Evolutionary conservation across 2,888 invertebrate species (phyloP), one percentile per base, ranked within the genome.

Genomic region (Drosophila conformis): DNA sequence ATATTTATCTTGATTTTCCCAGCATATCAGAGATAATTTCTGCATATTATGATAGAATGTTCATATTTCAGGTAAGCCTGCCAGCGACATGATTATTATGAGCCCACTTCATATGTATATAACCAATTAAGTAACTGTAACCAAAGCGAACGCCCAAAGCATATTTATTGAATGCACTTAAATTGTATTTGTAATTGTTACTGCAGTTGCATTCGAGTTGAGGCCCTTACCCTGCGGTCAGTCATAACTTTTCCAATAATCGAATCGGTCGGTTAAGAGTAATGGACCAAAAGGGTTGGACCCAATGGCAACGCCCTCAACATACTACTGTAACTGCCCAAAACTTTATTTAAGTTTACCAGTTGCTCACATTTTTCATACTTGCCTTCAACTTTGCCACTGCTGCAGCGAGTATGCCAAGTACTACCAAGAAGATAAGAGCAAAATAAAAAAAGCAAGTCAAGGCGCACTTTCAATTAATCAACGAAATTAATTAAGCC

Each of bases 401-500:
- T 80, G 85, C 71, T 70, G 70, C 73, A 69, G 65, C 59, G 48
- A 63, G 46, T 42, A 60, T 49, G 54, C 60, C 33, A 42, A 61
- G 54, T 57, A 54, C 51, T 38, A 35, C 52, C 35, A 29, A 33
- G 2, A 40, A 58, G 54, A 60, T 64, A 69, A 60, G 46, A 36
- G 29, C n/a, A 13, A 18, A 40, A 21, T 4, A 38, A 2, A 38
- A 46, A 53, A 68, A 52, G 21, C 69, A 66, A 73, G 31, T 54
- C 73, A 69, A 80, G 78, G 80, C 78, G 78, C 89, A 85, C 83
- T 89, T 89, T 87, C 89, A 87, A 87, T 87, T 89, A 87, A 87
- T 89, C 87, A 87, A 87, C 84, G 87, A 84, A 87, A 89, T 89
- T 87, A 87, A 89, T 87, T 89, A 85, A 87, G 89, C 71, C 75